A percentile compares a stretch with the other conserved stretches of the same genome.
Conservation (phyloP, 2,113 vertebrate species). For the Chrysemys picta region DNA sequence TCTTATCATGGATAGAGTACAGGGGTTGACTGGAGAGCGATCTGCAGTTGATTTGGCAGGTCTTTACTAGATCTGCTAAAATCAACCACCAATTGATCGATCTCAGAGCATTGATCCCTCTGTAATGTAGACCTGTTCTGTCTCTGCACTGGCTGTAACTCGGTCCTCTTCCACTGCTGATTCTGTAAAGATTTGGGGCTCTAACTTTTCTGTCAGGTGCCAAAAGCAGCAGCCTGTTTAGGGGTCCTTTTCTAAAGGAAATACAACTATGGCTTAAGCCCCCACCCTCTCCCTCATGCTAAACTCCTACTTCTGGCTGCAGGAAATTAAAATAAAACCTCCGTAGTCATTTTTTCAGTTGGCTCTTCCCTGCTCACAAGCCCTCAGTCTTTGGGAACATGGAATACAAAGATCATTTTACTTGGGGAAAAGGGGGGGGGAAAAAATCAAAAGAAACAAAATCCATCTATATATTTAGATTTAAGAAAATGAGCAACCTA, state of each 20-base stretch:
- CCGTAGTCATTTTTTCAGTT: background rate
- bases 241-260: background rate
- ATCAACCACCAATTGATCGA: no score
- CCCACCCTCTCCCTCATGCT: no score
- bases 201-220: background rate
- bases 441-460: background rate
- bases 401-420: background rate
- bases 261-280: background rate
- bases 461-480: background rate
- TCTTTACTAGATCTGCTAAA: no score
- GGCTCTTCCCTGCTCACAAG: background rate
- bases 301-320: background rate
- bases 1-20: no score
- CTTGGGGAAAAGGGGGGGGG: background rate
- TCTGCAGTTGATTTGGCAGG: no score
- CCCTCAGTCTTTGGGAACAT: background rate
- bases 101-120: no score
- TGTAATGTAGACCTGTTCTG: no score
- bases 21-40: no score
- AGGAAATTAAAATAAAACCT: background rate
- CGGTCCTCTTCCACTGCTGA: background rate
- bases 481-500: background rate
- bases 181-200: background rate
- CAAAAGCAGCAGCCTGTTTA: background rate
- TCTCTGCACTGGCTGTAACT: background rate